Base-by-base conservation (phyloP, 2,113 vertebrate genomes). In the Alectura lathami region DNA sequence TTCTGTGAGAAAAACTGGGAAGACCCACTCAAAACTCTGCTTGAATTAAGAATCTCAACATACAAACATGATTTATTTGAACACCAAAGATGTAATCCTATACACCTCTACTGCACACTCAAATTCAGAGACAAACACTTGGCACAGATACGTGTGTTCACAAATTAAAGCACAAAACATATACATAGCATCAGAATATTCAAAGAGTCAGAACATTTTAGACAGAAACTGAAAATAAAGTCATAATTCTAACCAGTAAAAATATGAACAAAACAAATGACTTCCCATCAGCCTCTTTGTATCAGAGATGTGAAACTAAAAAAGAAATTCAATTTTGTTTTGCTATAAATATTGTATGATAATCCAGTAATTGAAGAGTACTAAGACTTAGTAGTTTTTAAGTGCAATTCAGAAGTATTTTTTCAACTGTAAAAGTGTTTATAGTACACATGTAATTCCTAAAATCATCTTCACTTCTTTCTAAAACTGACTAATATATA, bases 21-120 rank as follows among this genome's bases (percentile, higher is more conserved):
- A 74, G n/a, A 40, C 23, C 7, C 17, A 34, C 23, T 62, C 26
- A 20, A 66, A 85, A 7, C 4, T 64, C 73, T 66, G 15, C 16
- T 64, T 89, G 53, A 79, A 5, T 59, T 50, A 51, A 68, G 38
- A 48, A 30, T 45, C 23, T 29, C 54, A 70, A 14, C 3, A 7
- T 57, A 47, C n/a, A 78, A 21, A 36, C 7, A 23, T 0, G 0
- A 72, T 67, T 85, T 43, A 32, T 53, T 82, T 47, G 13, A 6
- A 70, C 4, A 30, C 27, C n/a, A 84, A 62, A 74, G 23, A 18
- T 8, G 62, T 91, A 60, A 8, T n/a, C 17, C 23, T 47, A 2
- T 17, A 47, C 4, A 36, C 5, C 17, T 59, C 6, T 24, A 22
- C 15, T 54, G 40, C 42, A 62, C 2, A 2, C 3, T 27, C 5